Evolutionary conservation across 2,797 vertebrate genomes (phyloP), one percentile per base, ranked within the genome.

Genomic region (Esox masquinongy): DNA sequence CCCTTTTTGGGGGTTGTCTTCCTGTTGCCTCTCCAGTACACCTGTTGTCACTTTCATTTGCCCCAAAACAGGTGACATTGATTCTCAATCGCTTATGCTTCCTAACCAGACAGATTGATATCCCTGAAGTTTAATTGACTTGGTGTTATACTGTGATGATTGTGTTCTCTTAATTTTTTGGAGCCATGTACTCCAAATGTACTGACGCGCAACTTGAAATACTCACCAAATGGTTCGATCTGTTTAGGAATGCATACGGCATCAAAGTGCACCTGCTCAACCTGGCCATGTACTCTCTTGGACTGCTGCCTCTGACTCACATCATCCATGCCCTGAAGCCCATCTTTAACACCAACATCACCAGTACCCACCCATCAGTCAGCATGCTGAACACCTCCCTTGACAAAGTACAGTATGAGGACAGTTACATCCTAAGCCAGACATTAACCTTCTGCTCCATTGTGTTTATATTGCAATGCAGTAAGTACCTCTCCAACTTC

Each of bases 231-330:
- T 19, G 31, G 64, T 66, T 31, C 16, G 0, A 31, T 2, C 63
- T 31, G 78, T 86, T 31, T 83, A 97, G 96, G 96, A 91, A 92
- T 82, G 94, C 94, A 6, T 96, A 97, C 82, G 96, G 95, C 4
- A 92, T 96, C 83, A 94, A 93, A 84, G 95, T 94, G 16, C 95
- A 97, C 80, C 75, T 96, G 56, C 86, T 96, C 81, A 96, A 97
- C 80, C 90, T 97, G 66, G 92, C 90, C 15, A 84, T 95, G 68
- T 96, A 95, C 83, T 94, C 92, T 7, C 88, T 96, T 0, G 95
- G 95, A 26, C 93, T 97, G 26, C 90, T 96, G 72, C 95, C 96
- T 1, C 84, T 96, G 77, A 96, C 95, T 1, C 88, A 94, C 82
- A 91, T 97, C 73, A 92, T 96, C 77, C 67, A 90, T 51, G 85